A percentile compares a stretch with the other conserved stretches of the same genome.
These are phyloP conservation scores for Eupithecia tripunctaria DNA, from an alignment of 2,888 invertebrate genomes.

Conservation along the genomic window DNA sequence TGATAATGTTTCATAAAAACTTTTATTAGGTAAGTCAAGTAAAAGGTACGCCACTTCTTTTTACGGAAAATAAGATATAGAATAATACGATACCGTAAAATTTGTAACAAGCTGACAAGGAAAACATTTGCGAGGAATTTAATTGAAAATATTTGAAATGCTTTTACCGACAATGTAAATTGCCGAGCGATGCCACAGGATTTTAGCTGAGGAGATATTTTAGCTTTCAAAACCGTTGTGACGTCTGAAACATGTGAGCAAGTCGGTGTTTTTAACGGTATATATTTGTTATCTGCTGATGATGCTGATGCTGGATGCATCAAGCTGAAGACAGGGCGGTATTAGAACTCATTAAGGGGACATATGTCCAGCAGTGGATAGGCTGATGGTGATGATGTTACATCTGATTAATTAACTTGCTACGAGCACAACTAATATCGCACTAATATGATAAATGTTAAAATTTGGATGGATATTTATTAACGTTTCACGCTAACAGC, in stretches of 20 bases:
- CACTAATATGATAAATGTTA: no score
- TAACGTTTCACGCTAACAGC: no score
- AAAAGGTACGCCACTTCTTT: neutral
- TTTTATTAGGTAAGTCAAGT: neutral
- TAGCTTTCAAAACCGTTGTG: neutral
- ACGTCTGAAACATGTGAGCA: neutral
- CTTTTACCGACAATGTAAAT: neutral
- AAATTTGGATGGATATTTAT: no score
- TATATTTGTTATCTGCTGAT: no score
- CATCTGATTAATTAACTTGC: no score
- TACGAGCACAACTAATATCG: no score
- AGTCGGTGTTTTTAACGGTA: neutral
- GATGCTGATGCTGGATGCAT: no score
- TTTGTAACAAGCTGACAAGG: neutral
- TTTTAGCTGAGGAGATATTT: neutral
- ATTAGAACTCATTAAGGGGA: no score
- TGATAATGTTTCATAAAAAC: neutral
- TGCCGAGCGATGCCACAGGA: neutral
- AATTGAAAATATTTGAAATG: neutral
- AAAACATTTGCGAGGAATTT: neutral
- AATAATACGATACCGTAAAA: neutral
- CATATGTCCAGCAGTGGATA: no score
- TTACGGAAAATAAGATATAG: neutral
- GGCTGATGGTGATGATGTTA: no score
- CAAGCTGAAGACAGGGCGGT: no score